These are phyloP conservation scores for Podarcis lilfordi DNA, from an alignment of 2,797 vertebrate species.

Conservation along the genomic window DNA sequence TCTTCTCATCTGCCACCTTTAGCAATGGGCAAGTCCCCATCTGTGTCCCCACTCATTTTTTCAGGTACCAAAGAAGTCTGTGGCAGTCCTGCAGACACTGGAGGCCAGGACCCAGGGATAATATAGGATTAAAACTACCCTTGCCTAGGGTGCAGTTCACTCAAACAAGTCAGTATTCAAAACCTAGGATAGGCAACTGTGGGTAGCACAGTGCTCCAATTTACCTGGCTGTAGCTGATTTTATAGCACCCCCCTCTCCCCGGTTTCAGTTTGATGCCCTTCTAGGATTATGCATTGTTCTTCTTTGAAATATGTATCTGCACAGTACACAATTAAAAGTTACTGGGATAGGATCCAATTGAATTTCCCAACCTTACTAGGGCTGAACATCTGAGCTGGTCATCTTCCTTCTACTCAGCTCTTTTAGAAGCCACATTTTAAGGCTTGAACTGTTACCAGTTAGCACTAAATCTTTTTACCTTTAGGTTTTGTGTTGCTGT, in stretches of 20 bases:
- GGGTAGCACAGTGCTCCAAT: not conserved
- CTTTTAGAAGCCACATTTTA: conserved; percentile 18
- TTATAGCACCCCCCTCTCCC: too few relatives aligned
- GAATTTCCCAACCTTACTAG: not conserved
- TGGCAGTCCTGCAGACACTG: not conserved
- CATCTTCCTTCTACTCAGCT: not conserved
- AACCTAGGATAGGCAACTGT: too few relatives aligned
- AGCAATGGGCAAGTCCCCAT: not conserved
- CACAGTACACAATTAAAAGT: not conserved
- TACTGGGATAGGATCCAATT: not conserved
- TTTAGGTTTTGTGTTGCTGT: conserved; percentile 12
- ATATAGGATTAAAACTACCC: not conserved
- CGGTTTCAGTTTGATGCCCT: not conserved
- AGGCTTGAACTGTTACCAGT: not conserved
- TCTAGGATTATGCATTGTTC: not conserved
- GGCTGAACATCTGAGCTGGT: not conserved
- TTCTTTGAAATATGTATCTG: not conserved
- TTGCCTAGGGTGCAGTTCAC: not conserved
- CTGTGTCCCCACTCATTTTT: not conserved
- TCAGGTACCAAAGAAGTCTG: not conserved
- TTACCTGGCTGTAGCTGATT: not conserved
- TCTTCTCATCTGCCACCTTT: not conserved
- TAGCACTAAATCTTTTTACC: conserved; percentile 18
- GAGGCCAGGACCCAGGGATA: not conserved
- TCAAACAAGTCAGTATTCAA: not conserved